Base-by-base conservation (phyloP, 2,888 invertebrate species). In the Disparrhopalites patrizii region DNA sequence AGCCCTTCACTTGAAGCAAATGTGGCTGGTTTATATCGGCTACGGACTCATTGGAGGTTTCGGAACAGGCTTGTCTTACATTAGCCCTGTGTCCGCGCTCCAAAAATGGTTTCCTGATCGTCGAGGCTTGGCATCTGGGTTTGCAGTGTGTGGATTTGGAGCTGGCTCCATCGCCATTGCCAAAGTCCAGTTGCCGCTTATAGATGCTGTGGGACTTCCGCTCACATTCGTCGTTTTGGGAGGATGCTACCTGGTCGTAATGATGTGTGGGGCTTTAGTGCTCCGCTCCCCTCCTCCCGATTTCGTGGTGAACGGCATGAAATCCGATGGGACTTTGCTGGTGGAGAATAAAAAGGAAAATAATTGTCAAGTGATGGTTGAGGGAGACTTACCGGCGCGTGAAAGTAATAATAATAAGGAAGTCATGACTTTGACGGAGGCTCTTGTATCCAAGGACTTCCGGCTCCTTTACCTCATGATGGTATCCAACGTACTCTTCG, bases 91-190 rank as follows among this genome's bases (percentile, higher is more conserved):
- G 0, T 71, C 72, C 2, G 66, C 71, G 2, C 66, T 73, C 18
- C 73, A 73, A 57, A 73, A 73, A 36, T 73, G 73, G 73, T 72
- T 73, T 54, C 73, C 73, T 8, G 71, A 73, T 27, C 31, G 51
- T 27, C 40, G 73, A n/a, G 73, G 73, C 13, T 50, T 74, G 1
- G 74, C 74, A 0, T 65, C 69, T 2, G 74, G 74, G 2, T 66
- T 71, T 20, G 72, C 74, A 7, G 72, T 74, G 7, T 71, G 70
- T 54, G 74, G 74, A n/a, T 72, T 72, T 55, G 74, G 74, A 15
- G 72, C 72, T n/a, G 74, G 72, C 10, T 66, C 70, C n/a, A 74
- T 74, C 62, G 71, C 62, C 0, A 68, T 70, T 28, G 71, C 71
- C 20, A 74, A 74, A 63, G 52, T 72, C 13, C 67, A 69, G 62